Evolutionary conservation across 2,113 vertebrate genomes (phyloP), one percentile per base, ranked within the genome.

Genomic region (Cercopithecus mona): DNA sequence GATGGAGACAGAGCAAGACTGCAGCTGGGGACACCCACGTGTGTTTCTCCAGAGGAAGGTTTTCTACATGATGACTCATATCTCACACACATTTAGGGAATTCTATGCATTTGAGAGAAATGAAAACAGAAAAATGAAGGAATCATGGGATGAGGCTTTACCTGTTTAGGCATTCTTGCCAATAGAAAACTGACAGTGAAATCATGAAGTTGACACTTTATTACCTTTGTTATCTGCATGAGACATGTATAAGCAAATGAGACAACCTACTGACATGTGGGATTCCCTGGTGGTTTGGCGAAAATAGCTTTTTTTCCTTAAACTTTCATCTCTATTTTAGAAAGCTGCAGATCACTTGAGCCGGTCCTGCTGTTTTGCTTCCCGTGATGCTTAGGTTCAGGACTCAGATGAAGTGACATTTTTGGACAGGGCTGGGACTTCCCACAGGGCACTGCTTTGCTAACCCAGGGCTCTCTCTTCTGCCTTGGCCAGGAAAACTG

Each of bases 211-310:
- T 43, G 22, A 16, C 27, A 20, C 22, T 50, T 40, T 66, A 25
- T 61, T n/a, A 30, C 5, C 61, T 81, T 48, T 80, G 18, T 52
- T 57, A 3, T 40, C 11, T 66, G 2, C 16, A 11, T n/a, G 23
- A 32, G 20, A 38, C 1, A 80, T 6, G 81, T 1, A 79, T 17
- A 81, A 76, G 1, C 10, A 76, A 59, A 40, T n/a, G 12, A 38
- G 45, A n/a, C 0, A 61, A 30, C 14, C 30, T 57, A 0, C 4
- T 30, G 5, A 40, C 0, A 38, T 3, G 1, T 1, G 4, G 8
- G 6, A 52, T 8, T 82, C 35, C 55, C 18, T 22, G 30, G 2
- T 59, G 61, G 18, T 43, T 43, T 80, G 64, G 8, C 8, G 40
- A 27, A 1, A 35, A 11, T 27, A 22, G 3, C 5, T 20, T 1